Conservation (phyloP, 1,140 invertebrate species). For the Dreissena polymorpha region DNA sequence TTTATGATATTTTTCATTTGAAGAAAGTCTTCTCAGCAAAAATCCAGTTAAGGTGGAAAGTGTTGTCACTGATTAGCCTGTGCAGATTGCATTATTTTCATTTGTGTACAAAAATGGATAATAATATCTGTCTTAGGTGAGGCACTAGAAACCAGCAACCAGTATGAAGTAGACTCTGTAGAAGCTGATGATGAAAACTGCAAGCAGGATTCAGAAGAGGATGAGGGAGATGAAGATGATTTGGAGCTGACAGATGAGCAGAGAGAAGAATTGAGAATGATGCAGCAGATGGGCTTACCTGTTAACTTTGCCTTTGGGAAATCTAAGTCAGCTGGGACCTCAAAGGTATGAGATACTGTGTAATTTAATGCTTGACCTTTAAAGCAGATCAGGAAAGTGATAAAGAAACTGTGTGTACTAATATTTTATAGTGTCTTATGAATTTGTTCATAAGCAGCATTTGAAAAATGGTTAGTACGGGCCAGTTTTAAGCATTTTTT, state of each 20-base stretch:
- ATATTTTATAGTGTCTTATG: no score
- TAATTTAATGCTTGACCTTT: neutral
- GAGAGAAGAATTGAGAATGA: slow-evolving; percentile 59
- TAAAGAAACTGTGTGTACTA: neutral
- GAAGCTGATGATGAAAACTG: slow-evolving; percentile 12
- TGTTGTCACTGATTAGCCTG: no score
- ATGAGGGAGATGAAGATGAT: slow-evolving; percentile 23
- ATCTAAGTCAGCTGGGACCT: no score
- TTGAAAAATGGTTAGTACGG: no score
- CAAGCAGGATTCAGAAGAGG: neutral
- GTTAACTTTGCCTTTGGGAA: slow-evolving; percentile 30
- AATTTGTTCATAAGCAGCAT: no score
- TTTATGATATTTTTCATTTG: no score
- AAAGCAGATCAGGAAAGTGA: slow-evolving; percentile 21
- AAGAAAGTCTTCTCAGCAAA: no score
- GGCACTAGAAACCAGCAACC: slow-evolving; percentile 24
- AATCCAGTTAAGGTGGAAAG: no score
- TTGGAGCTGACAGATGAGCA: slow-evolving; percentile 40
- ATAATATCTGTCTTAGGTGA: neutral
- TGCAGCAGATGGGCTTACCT: slow-evolving; percentile 67
- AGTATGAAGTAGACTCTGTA: slow-evolving; percentile 29
- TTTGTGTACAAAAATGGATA: neutral
- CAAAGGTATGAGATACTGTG: neutral
- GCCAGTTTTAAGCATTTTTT: no score
- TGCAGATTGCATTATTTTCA: no score